Conservation (phyloP, 2,797 vertebrate species). For the Margarornis squamiger region DNA sequence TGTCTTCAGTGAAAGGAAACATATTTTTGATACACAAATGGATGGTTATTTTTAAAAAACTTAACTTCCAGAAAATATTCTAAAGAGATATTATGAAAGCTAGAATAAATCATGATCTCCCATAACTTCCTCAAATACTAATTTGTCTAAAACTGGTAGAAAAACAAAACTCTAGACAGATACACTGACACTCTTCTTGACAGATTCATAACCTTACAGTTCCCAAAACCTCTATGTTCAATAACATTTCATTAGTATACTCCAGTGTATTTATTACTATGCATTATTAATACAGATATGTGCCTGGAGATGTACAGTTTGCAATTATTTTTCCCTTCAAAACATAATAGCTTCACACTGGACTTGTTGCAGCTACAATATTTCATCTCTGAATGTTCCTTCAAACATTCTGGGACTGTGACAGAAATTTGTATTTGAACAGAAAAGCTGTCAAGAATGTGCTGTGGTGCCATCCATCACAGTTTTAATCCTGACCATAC, state of each 20-base stretch:
- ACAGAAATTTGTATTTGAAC: constrained; percentile 85
- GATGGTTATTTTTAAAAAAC: background rate
- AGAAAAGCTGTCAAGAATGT: constrained; percentile 79
- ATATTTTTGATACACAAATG: background rate
- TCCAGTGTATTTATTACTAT: constrained; percentile 71
- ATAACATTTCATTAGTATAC: constrained; percentile 75
- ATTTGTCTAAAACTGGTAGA: constrained; percentile 40
- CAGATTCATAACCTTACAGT: constrained; percentile 52
- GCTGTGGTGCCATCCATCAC: constrained; percentile 76
- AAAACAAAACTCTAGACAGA: constrained; percentile 30
- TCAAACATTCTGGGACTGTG: constrained; percentile 72
- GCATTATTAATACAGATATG: constrained; percentile 79
- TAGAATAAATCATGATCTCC: constrained; percentile 25
- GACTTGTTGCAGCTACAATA: constrained; percentile 73
- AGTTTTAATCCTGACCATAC: constrained; percentile 76
- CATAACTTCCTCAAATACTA: constrained; percentile 39
- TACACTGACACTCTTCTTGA: constrained; percentile 44
- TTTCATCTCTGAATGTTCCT: constrained; percentile 78
- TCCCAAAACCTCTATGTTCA: constrained; percentile 68
- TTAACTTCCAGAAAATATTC: background rate
- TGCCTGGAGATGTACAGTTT: constrained; percentile 72
- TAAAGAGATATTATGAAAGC: background rate
- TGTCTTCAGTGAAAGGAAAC: background rate
- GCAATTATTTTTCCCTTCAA: constrained; percentile 81
- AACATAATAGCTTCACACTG: constrained; percentile 73